Conservation (phyloP, 2,113 vertebrate genomes). For the Centropus unirufus region DNA sequence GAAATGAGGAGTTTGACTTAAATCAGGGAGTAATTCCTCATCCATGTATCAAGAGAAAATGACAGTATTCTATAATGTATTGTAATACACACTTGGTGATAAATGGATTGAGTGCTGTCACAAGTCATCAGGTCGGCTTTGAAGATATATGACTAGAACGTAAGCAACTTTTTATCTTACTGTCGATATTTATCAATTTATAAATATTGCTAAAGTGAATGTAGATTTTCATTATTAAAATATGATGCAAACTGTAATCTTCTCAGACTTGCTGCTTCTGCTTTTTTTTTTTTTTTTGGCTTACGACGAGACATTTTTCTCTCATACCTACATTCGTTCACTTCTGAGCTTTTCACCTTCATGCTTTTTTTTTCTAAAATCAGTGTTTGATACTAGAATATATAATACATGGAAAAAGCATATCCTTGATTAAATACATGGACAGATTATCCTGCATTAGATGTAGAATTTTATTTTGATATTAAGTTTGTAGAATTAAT, state of each 20-base stretch:
- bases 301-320: neutral
- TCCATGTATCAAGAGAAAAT: constrained; percentile 43
- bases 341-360: constrained; percentile 49
- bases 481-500: constrained; percentile 85
- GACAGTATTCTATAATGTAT: constrained; percentile 52
- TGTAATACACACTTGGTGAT: constrained; percentile 61
- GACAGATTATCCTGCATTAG: constrained; percentile 82
- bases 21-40: constrained; percentile 42
- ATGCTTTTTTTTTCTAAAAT: constrained; percentile 71
- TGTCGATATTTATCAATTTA: constrained; percentile 42
- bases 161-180: constrained; percentile 49
- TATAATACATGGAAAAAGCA: constrained; percentile 72
- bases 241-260: constrained; percentile 10
- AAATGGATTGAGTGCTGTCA: constrained; percentile 59
- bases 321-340: neutral
- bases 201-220: constrained; percentile 51
- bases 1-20: constrained; percentile 53
- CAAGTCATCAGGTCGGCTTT: constrained; percentile 50
- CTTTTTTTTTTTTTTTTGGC: neutral
- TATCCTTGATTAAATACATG: constrained; percentile 78
- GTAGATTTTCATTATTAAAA: constrained; percentile 46
- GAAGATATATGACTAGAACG: constrained; percentile 38
- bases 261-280: neutral
- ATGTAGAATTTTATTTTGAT: constrained; percentile 86
- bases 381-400: constrained; percentile 71